Evolutionary conservation across 2,797 vertebrate species (phyloP).

Genomic region (Molossus molossus): DNA sequence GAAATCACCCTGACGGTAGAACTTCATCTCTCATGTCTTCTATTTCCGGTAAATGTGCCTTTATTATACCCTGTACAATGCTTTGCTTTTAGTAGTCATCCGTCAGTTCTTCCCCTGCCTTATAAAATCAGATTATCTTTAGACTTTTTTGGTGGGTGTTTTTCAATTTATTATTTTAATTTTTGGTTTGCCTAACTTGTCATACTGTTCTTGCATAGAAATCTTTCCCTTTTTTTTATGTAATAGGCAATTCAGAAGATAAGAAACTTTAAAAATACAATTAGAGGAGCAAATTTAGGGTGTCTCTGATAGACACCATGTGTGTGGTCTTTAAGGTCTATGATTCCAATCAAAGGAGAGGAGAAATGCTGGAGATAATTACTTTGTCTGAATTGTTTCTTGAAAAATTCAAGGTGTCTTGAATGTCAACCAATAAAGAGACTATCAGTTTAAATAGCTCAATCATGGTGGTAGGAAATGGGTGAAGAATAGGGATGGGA

Average conservation of each 20-base stretch:
- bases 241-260: neutral
- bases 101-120: neutral
- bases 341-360: neutral
- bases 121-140: neutral
- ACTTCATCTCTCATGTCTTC: neutral
- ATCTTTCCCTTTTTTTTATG: neutral
- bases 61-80: neutral
- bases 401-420: conserved; percentile 47
- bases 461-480: conserved; percentile 6
- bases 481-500: neutral
- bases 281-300: neutral
- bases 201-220: neutral
- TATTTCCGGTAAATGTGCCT: neutral
- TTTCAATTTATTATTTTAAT: conserved; percentile 35
- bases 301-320: neutral
- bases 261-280: neutral
- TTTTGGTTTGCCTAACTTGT: neutral
- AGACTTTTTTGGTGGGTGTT: neutral
- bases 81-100: neutral
- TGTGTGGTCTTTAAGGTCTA: neutral
- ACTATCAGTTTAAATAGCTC: conserved; percentile 16
- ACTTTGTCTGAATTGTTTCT: conserved; percentile 34
- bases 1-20: conserved; percentile 19
- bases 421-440: conserved; percentile 21
- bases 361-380: neutral